Conservation (phyloP, 2,113 vertebrate species). For the Crocuta crocuta region DNA sequence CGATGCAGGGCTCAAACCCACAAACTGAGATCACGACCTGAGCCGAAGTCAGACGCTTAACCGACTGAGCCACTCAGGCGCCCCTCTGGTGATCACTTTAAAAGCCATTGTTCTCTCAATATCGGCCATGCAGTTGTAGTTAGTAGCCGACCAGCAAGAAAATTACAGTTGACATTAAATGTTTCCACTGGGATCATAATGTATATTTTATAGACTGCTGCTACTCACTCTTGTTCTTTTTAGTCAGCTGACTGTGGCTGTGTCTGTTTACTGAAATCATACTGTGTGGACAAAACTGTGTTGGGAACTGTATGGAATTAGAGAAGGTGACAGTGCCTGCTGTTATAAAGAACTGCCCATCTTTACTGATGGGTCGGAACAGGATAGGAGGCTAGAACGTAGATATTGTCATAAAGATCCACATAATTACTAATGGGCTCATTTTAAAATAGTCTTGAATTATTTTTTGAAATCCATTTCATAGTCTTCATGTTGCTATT, state of each 20-base stretch:
- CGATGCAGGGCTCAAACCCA: no score
- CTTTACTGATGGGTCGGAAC: not conserved
- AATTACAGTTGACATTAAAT: not conserved
- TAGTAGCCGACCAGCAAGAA: not conserved
- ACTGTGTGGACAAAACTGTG: not conserved
- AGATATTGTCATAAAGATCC: not conserved
- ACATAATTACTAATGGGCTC: not conserved
- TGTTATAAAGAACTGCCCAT: not conserved
- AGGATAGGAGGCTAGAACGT: not conserved
- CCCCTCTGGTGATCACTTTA: not conserved
- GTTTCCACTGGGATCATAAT: not conserved
- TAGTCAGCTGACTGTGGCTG: not conserved
- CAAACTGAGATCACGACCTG: no score
- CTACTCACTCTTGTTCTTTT: not conserved
- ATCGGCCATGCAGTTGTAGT: not conserved
- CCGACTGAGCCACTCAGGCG: no score
- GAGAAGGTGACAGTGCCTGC: not conserved
- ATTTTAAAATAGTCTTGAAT: not conserved
- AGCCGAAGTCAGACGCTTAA: no score
- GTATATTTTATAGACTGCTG: not conserved
- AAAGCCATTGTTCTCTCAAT: not conserved
- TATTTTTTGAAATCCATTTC: slow-evolving; percentile 22
- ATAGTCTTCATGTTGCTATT: slow-evolving; percentile 7
- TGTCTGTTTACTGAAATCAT: not conserved
- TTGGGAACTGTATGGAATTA: not conserved